Base-by-base conservation (phyloP, 2,113 vertebrate species). In the Motacilla alba region DNA sequence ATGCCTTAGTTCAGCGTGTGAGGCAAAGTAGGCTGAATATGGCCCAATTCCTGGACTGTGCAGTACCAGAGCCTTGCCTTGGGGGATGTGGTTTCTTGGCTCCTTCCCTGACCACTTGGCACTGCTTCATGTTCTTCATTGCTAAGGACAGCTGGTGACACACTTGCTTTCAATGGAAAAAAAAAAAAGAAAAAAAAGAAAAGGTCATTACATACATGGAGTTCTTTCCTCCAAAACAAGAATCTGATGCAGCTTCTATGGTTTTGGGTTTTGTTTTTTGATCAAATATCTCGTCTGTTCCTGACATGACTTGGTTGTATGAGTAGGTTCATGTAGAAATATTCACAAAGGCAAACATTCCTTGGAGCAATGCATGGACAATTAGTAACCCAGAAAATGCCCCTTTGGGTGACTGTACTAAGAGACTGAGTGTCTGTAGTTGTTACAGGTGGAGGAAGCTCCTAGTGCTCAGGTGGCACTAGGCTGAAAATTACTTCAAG, bases 391-490 rank as follows among this genome's bases (percentile, higher is more conserved):
- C 1, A 8, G 56, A 73, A 97, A 91, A 95, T 63, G 74, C 69
- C 46, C 35, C 55, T 91, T 44, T 89, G 60, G 55, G 13, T 93
- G 79, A 6, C 33, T 47, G 37, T 66, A 8, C 64, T 52, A 8
- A 67, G 50, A 43, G 59, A 41, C n/a, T 31, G 31, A 35, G 14
- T 75, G n/a, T 33, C 76, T 89, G 26, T 52, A 16, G 80, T n/a
- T 92, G 66, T 93, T 94, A 55, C 46, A 92, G 63, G 88, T 89
- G 22, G 44, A 72, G 53, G 77, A 88, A 89, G 37, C 72, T 76
- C 53, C 67, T 62, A 27, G 85, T 92, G 52, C 88, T 89, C 92
- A 97, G 96, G 92, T 95, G 94, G 91, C 81, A 90, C n/a, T 80
- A 89, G 79, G 47, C 74, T 2, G 62, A 87, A 91, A 94, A 94